Base-by-base conservation (phyloP, 2,888 invertebrate genomes). In the Mythimna lalbum region DNA sequence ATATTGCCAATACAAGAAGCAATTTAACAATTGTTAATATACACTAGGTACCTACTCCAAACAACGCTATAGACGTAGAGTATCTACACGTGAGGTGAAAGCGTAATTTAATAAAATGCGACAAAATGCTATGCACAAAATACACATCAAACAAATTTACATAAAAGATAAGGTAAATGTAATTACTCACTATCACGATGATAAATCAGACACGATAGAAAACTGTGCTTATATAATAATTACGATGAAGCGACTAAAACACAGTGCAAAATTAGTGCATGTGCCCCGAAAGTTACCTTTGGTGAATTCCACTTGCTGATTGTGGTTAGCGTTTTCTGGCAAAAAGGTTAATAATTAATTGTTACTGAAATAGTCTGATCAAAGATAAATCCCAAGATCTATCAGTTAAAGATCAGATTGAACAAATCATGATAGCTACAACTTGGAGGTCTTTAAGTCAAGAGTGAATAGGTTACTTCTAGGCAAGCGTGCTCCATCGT, bases 321-420 rank as follows among this genome's bases (percentile, higher is more conserved):
- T 90, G 60, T 88, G 87, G 57, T 84, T 90, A 76, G 86, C 81
- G 69, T 87, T 90, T 81, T 90, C 91, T 91, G 89, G 76, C 39
- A 81, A 78, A 78, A 71, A 73, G 60, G 43, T 47, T 68, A 57
- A 57, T 21, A 68, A 19, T 17, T 21, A 68, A 19, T 17, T 43
- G 43, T 43, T 43, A 43, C 43, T 43, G 17, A 17, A 43, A 43
- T 6, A 43, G 43, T 43, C 17, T 43, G 6, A 43, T 5, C 43
- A 43, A 43, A 43, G 17, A 19, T 17, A 43, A 43, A 43, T 43
- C 43, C 43, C 4, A 43, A 43, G 43, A 43, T 43, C 1, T 43
- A 6, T 17, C 6, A 19, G 43, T 43, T 17, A 19, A 43, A 43
- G 6, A 43, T 6, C 43, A 19, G 5, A 43, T 43, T 43, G 17